A percentile compares a stretch with the other conserved stretches of the same genome.
Evolutionary conservation across 1,140 invertebrate genomes (phyloP).

Genomic region (Thaumetopoea pityocampa): DNA sequence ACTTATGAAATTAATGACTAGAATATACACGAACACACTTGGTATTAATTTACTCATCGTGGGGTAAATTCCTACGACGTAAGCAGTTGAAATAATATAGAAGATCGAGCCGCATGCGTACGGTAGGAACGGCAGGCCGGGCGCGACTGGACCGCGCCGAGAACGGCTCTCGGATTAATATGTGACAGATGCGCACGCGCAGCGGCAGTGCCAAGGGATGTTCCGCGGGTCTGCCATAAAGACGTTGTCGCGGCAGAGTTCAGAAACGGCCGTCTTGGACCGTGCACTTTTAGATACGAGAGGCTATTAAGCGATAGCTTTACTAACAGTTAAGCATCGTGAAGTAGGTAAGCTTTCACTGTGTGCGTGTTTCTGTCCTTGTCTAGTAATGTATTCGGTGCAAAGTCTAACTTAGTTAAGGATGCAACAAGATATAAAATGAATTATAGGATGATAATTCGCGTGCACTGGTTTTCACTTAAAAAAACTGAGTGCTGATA

Average conservation of each 20-base stretch:
- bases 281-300: constrained; percentile 33
- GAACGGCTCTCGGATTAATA: constrained; percentile 20
- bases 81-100: constrained; percentile 52
- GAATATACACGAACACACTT: constrained; percentile 39
- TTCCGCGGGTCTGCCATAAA: constrained; percentile 6
- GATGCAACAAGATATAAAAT: too few relatives aligned
- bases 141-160: constrained; percentile 34
- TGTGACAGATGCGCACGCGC: constrained; percentile 21
- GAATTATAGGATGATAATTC: too few relatives aligned
- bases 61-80: constrained; percentile 39
- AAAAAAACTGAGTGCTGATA: too few relatives aligned
- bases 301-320: constrained; percentile 5
- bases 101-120: constrained; percentile 50
- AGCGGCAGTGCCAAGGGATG: constrained; percentile 6
- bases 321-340: constrained; percentile 4
- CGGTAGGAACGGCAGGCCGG: constrained; percentile 17
- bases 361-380: background rate
- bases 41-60: constrained; percentile 28
- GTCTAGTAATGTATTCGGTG: constrained; percentile 6
- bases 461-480: too few relatives aligned
- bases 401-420: constrained; percentile 9
- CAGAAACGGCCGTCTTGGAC: constrained; percentile 35
- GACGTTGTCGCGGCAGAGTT: constrained; percentile 21
- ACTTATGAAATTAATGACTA: constrained; percentile 43
- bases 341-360: constrained; percentile 2